phyloP scores from a whole-genome alignment of 2,888 invertebrate genomes.

The Galerucella pusilla region DNA sequence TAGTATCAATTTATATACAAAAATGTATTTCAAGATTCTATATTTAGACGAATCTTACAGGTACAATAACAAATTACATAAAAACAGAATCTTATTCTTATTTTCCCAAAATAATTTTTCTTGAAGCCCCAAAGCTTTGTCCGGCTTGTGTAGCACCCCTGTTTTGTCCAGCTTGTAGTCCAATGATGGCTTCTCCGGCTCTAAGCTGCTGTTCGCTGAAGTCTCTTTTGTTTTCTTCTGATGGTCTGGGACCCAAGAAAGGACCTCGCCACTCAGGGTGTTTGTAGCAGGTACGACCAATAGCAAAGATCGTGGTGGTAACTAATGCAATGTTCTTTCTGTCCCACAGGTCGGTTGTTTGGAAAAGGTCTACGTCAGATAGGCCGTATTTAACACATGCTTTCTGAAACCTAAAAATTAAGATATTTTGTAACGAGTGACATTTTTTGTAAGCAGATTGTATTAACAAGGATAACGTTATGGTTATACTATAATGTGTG shows the following conservation, averaged over 20 bases:
- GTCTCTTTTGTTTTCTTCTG: conserved; percentile 84
- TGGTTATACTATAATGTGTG: not conserved
- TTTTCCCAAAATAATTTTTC: conserved; percentile 85
- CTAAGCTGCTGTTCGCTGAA: conserved; percentile 85
- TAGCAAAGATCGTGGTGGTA: conserved; percentile 86
- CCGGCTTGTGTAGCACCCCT: conserved; percentile 87
- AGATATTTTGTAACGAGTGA: too few species aligned
- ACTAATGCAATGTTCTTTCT: conserved; percentile 89
- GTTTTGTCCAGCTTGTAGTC: conserved; percentile 89
- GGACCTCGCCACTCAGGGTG: conserved; percentile 89
- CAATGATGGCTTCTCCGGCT: conserved; percentile 86
- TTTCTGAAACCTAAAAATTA: conserved; percentile 76
- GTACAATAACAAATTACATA: conserved; percentile 1
- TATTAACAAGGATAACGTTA: too few species aligned
- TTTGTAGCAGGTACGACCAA: conserved; percentile 87
- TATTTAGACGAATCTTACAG: not conserved
- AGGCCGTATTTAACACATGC: conserved; percentile 87
- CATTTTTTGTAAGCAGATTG: too few species aligned
- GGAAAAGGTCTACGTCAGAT: conserved; percentile 87
- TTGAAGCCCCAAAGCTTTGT: conserved; percentile 85
- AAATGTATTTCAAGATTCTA: not conserved
- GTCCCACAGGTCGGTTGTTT: conserved; percentile 93
- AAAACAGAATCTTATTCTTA: conserved; percentile 63
- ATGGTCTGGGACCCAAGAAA: conserved; percentile 84
- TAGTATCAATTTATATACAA: not conserved